Percentiles rank a stretch among this genome's conserved stretches.
These are phyloP conservation scores for Hydrocynus forskahlii DNA, from an alignment of 2,797 vertebrate genomes.

Conservation along the genomic window DNA sequence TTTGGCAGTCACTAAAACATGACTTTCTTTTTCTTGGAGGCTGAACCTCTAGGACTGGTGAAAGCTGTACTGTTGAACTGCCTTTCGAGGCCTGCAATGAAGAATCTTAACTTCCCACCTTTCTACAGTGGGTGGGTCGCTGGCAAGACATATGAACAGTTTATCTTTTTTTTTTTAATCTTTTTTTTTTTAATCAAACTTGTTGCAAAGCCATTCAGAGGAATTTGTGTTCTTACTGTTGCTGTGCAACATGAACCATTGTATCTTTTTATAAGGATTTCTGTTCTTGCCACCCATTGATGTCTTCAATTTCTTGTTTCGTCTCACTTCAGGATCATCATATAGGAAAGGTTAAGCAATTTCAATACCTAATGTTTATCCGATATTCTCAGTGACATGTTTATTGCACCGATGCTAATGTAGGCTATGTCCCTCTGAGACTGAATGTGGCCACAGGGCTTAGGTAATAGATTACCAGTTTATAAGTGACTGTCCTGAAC, in stretches of 20 bases:
- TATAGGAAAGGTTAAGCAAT: constrained; percentile 21
- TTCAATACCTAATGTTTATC: constrained; percentile 14
- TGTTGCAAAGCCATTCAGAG: constrained; percentile 69
- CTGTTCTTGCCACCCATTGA: constrained; percentile 43
- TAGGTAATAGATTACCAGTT: not conserved
- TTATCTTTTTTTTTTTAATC: constrained; percentile 23
- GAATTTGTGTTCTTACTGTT: constrained; percentile 70
- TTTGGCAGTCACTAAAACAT: constrained; percentile 51
- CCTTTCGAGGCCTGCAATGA: constrained; percentile 54
- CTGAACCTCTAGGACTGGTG: constrained; percentile 42
- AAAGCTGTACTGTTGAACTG: constrained; percentile 38
- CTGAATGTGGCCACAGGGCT: constrained; percentile 28
- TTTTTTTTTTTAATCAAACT: constrained; percentile 38
- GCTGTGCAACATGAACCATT: constrained; percentile 72
- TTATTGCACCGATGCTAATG: constrained; percentile 11
- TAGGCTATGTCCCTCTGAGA: constrained; percentile 4
- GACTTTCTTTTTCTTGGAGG: constrained; percentile 46
- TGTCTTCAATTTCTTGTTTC: constrained; percentile 34
- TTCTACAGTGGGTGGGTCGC: constrained; percentile 49
- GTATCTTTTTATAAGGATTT: constrained; percentile 51
- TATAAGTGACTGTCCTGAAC: constrained; percentile 19
- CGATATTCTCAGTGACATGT: constrained; percentile 26
- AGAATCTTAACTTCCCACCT: constrained; percentile 55
- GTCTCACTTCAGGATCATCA: constrained; percentile 2
- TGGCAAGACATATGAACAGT: constrained; percentile 35